Evolutionary conservation across 2,888 invertebrate genomes (phyloP), one percentile per base, ranked within the genome.

Genomic region (Gisinianus flammeolus): DNA sequence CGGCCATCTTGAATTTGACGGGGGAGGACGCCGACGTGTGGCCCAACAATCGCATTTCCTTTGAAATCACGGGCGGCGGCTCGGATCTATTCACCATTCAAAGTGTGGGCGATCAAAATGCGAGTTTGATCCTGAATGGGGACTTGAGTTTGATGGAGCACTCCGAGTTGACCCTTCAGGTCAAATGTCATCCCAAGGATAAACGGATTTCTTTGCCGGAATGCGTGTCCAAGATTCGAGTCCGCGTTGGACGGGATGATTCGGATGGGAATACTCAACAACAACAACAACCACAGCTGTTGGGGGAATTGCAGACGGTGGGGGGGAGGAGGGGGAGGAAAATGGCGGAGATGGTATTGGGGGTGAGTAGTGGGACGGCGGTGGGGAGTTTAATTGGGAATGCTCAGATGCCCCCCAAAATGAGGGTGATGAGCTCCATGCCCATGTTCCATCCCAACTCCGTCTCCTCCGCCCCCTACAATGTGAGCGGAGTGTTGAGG

Each of bases 21-120:
- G 94, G 93, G 0, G 87, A 92, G 26, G 94, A 94, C 85, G 91
- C 92, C 85, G 94, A 94, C 83, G 90, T 92, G 12, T 76, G 74
- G 31, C 84, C 84, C 10, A 83, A 84, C 66, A 81, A 84, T 74
- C 79, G 81, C 28, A 80, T 84, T 19, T 75, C 79, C 1, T 84
- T 83, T 79, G 83, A 84, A 69, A 82, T 84, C 22, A 80, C 83
- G 10, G 84, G 83, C 8, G 83, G 82, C 24, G 82, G 83, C 1
- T 82, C 81, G 24, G 84, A 84, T 56, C 71, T 83, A 10, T 83
- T 84, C 67, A 81, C 81, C 76, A 62, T 84, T 26, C 52, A 79
- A 1, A 62, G 80, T 2, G 69, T 70, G 1, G 83, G 82, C 19
- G 77, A 82, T 35, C 79, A 80, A 71, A 80, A 79, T 64, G 82